Evolutionary conservation across 2,888 invertebrate species (phyloP).

Genomic region (Drosophila macrospina): DNA sequence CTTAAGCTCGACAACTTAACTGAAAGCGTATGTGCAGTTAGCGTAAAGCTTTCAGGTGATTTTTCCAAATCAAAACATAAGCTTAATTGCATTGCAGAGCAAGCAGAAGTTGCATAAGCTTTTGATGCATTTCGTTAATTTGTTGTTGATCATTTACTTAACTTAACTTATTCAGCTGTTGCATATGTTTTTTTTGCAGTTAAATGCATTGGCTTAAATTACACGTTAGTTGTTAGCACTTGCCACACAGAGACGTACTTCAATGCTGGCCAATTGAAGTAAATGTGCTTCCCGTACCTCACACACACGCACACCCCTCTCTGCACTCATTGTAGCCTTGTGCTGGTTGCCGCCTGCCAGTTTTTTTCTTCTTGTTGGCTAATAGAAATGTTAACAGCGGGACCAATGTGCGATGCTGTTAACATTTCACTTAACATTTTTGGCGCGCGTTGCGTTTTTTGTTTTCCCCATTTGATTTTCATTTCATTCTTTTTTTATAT

Average conservation of each 20-base stretch:
- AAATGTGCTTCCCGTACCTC: conserved; percentile 5
- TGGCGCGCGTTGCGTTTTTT: conserved; percentile 53
- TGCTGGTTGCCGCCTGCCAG: neutral
- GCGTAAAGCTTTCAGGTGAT: neutral
- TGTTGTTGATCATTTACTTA: neutral
- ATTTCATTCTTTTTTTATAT: conserved; percentile 2
- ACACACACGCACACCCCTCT: neutral
- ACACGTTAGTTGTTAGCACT: neutral
- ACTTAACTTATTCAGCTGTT: neutral
- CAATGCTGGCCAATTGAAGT: conserved; percentile 25
- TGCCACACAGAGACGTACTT: neutral
- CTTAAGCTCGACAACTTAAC: neutral
- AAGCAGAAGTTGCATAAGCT: neutral
- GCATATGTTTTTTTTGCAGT: neutral
- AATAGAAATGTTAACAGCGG: conserved; percentile 73
- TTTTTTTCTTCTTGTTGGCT: conserved; percentile 44
- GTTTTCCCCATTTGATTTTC: conserved; percentile 11
- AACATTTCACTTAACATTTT: conserved; percentile 80
- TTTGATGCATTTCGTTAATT: neutral
- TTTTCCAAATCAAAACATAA: neutral
- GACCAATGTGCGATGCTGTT: conserved; percentile 59
- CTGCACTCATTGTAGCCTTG: too few relatives aligned
- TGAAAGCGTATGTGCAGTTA: neutral
- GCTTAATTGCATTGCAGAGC: neutral
- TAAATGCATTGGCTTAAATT: conserved; percentile 17